Evolutionary conservation across 37 sponge, comb jelly and placozoan species (phyloP).

Genomic region (Cladorhizidae sp.): DNA sequence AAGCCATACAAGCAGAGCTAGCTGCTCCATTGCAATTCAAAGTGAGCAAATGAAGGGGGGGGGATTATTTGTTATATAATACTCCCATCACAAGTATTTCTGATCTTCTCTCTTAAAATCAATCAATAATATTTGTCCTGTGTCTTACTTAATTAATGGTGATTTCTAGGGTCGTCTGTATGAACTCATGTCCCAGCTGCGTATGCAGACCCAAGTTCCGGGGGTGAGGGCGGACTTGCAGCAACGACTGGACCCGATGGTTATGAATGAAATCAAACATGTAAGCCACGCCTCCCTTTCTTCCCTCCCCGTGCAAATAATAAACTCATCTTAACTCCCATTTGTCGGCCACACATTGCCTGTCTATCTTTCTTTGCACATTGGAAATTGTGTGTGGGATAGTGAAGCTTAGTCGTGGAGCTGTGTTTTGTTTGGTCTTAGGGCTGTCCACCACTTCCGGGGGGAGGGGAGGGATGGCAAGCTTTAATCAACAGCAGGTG

Average conservation of each 20-base stretch:
- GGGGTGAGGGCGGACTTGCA: slow-evolving; percentile 25
- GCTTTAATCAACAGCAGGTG: no score
- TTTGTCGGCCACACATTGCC: not conserved
- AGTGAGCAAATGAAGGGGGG: slow-evolving; percentile 35
- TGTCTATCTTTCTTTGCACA: not conserved
- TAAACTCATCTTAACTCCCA: not conserved
- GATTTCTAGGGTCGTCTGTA: slow-evolving; percentile 74
- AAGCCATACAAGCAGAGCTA: slow-evolving; percentile 82
- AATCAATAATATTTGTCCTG: not conserved
- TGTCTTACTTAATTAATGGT: not conserved
- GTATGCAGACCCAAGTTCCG: slow-evolving; percentile 73
- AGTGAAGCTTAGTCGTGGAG: not conserved
- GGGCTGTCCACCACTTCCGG: no score
- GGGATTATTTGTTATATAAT: not conserved
- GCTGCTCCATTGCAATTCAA: slow-evolving; percentile 93
- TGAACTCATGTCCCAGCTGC: slow-evolving; percentile 90
- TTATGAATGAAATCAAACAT: slow-evolving; percentile 63
- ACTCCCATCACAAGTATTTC: not conserved
- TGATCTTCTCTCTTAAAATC: not conserved
- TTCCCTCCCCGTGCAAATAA: no score
- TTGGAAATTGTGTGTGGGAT: not conserved
- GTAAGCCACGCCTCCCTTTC: slow-evolving; percentile 27
- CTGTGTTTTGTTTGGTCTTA: no score
- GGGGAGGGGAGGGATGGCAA: no score
- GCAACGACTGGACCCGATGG: slow-evolving; percentile 54